Conservation (phyloP, 2,888 invertebrate species). For the Desoria tigrina region DNA sequence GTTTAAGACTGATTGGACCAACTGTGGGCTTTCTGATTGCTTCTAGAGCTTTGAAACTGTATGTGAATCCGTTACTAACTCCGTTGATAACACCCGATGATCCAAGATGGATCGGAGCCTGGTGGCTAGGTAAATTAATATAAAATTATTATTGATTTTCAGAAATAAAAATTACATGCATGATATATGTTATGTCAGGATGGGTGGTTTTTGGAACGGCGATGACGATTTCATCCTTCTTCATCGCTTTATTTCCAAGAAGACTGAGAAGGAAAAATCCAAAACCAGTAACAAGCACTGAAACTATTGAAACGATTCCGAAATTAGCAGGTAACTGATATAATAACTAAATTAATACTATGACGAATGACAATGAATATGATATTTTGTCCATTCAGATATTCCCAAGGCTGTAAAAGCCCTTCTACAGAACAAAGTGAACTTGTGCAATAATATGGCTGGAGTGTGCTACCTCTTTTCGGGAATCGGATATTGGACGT, state of each 20-base stretch:
- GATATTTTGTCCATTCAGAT: no score
- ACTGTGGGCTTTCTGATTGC: conserved; percentile 56
- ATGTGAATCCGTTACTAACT: conserved; percentile 54
- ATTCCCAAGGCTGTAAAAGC: conserved; percentile 64
- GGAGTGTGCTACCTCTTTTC: conserved; percentile 58
- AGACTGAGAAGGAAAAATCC: conserved; percentile 57
- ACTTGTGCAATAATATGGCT: conserved; percentile 58
- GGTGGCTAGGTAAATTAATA: conserved; percentile 59
- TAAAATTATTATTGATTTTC: no score
- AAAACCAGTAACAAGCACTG: conserved; percentile 24
- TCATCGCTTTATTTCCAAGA: conserved; percentile 68
- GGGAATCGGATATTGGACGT: conserved; percentile 59
- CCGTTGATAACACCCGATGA: conserved; percentile 57
- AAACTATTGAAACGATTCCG: conserved; percentile 34
- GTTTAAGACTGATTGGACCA: conserved; percentile 55
- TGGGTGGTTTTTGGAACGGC: conserved; percentile 60
- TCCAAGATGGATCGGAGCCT: conserved; percentile 62
- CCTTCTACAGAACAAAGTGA: conserved; percentile 60
- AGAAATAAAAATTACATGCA: conserved; percentile 10
- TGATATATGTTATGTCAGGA: conserved; percentile 50
- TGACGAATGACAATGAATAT: no score
- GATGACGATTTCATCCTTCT: conserved; percentile 64
- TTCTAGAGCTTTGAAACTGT: conserved; percentile 54
- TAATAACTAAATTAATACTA: no score
- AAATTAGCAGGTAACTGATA: conserved; percentile 43